Evolutionary conservation across 2,888 invertebrate species (phyloP), one percentile per base, ranked within the genome.

Genomic region (Conchocele bisecta): DNA sequence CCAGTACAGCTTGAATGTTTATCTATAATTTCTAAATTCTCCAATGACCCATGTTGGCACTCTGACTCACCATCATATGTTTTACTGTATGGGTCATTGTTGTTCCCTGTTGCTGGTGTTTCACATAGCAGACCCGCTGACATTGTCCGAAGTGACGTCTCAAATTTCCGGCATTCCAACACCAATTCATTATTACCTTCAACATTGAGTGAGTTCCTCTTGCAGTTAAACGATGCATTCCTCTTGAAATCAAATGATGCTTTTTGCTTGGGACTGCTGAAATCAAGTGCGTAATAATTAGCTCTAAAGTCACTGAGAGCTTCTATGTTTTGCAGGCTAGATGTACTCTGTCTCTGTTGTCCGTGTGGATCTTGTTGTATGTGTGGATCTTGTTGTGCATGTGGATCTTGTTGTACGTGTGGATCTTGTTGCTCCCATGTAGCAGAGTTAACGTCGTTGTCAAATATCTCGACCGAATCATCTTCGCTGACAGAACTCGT

Each of bases 401-500:
- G n/a, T n/a, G n/a, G n/a, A n/a, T n/a, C n/a, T n/a, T n/a, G n/a
- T n/a, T n/a, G n/a, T n/a, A n/a, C n/a, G n/a, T n/a, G n/a, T n/a
- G n/a, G n/a, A n/a, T n/a, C n/a, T n/a, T n/a, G n/a, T n/a, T n/a
- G n/a, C n/a, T n/a, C n/a, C n/a, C n/a, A n/a, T n/a, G n/a, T n/a
- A n/a, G n/a, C n/a, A n/a, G n/a, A n/a, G n/a, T n/a, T n/a, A n/a
- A n/a, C n/a, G n/a, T n/a, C n/a, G n/a, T n/a, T n/a, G n/a, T n/a
- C n/a, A n/a, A n/a, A 37, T 11, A 15, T 37, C 42, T 44, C 33
- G 29, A 69, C 46, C 5, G 75, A 59, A 17, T 85, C 84, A 50
- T 85, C 85, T 29, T 83, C 86, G 75, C 87, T 84, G 33, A 84
- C 54, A 26, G 85, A 84, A 39, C 83, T 82, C 6, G 80, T 78